Base-by-base conservation (phyloP, 2,797 vertebrate species). In the Mareca strepera region DNA sequence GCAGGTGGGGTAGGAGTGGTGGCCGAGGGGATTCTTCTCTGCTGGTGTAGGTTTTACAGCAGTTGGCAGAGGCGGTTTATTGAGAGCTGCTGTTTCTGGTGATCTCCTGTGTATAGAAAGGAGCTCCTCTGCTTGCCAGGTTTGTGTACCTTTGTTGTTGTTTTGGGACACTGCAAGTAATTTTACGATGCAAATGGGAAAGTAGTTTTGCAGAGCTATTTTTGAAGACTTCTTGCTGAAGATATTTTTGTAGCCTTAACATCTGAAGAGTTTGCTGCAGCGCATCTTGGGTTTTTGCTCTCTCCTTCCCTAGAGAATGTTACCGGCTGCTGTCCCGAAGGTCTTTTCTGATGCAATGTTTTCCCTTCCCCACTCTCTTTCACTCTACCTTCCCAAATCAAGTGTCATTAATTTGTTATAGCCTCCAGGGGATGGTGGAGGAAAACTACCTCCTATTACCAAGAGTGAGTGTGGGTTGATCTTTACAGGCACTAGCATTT, bases 351-450 rank as follows among this genome's bases (percentile, higher is more conserved):
- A 78, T 89, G 29, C 66, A 53, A 39, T 87, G 18, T 86, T 87
- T 84, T 91, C 46, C 17, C 33, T 85, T 91, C 53, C 37, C 33
- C 10, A 18, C 28, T 81, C 20, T 20, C 81, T 81, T 81, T 79
- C 48, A 31, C 55, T 78, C 55, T 81, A 8, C 31, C 31, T 96
- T 72, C 75, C 92, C 77, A 86, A 78, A 89, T 91, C 56, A 67
- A 59, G 13, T 86, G 59, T 86, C 73, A 67, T 92, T 96, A 91
- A 93, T 91, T 92, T 92, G 82, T 79, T 88, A 58, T 52, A 90
- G 56, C 74, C 91, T 91, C 85, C 52, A 80, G 80, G 91, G 68
- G 23, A 33, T 77, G 67, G 66, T 73, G 82, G 63, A 77, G 94
- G 82, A 90, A 90, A 75, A 70, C 28, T 4, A 52, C 28, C 35